These are phyloP conservation scores for Zaprionus gabonicus DNA, from an alignment of 1,140 invertebrate species.

Conservation along the genomic window DNA sequence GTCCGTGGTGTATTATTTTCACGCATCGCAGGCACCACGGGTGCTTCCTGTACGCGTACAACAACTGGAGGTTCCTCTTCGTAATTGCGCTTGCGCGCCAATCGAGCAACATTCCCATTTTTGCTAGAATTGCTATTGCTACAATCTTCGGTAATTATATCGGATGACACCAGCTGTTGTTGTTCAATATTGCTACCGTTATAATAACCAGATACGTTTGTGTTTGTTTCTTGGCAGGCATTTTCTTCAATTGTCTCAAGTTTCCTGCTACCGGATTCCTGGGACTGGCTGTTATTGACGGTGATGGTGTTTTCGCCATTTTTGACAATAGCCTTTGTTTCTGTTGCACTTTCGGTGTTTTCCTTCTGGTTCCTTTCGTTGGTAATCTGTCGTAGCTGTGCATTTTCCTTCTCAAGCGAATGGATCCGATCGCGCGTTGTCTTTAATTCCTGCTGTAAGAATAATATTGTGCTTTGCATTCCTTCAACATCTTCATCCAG, in stretches of 20 bases:
- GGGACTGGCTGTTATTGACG: slow-evolving; percentile 24
- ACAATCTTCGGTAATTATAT: slow-evolving; percentile 38
- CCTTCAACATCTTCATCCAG: slow-evolving; percentile 98
- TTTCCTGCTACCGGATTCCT: slow-evolving; percentile 31
- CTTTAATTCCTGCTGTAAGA: slow-evolving; percentile 95
- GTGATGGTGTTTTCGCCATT: slow-evolving; percentile 37
- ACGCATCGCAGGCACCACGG: slow-evolving; percentile 36
- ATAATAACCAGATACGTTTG: slow-evolving; percentile 44
- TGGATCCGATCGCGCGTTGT: slow-evolving; percentile 88
- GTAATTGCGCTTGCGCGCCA: slow-evolving; percentile 78
- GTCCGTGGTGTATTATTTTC: slow-evolving; percentile 67
- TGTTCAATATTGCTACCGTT: slow-evolving; percentile 66
- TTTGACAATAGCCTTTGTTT: slow-evolving; percentile 20
- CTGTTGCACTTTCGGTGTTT: slow-evolving; percentile 36
- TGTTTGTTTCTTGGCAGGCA: slow-evolving; percentile 33
- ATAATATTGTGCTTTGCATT: slow-evolving; percentile 98
- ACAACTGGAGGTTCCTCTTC: slow-evolving; percentile 47
- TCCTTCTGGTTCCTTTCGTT: slow-evolving; percentile 21
- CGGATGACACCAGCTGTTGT: slow-evolving; percentile 23
- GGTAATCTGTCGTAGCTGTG: slow-evolving; percentile 49
- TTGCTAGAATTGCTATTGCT: slow-evolving; percentile 56
- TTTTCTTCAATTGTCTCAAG: slow-evolving; percentile 71
- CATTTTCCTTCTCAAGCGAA: slow-evolving; percentile 76
- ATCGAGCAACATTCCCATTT: slow-evolving; percentile 50
- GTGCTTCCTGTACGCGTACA: slow-evolving; percentile 36